Evolutionary conservation across 2,888 invertebrate species (phyloP), one percentile per base, ranked within the genome.

Genomic region (Ethmia dodecea): DNA sequence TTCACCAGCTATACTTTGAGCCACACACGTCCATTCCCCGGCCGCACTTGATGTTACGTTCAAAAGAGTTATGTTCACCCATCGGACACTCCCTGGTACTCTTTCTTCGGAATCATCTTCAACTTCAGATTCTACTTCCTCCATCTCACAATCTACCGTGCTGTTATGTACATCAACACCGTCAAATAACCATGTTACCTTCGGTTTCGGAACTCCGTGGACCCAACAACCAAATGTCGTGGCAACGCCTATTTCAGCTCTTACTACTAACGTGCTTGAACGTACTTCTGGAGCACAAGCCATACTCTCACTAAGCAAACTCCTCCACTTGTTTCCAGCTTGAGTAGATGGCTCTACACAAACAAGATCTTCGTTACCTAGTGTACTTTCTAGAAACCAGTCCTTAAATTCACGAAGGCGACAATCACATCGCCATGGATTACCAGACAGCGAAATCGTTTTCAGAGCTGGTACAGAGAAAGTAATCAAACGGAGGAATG

Each of bases 341-440:
- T 94, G 86, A 30, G 89, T 86, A 3, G 88, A 79, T 1, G 96
- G 96, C 32, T 91, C 91, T 9, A 89, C 89, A 59, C 94, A 94
- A 31, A 89, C 86, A 48, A 95, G 87, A 26, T 93, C 90, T 45
- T 92, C 90, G 8, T 93, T 92, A 42, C 92, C 92, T 33, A 96
- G 86, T 54, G 94, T 94, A 55, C 91, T 92, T 33, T 90, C 88
- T 33, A 95, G 88, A 64, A 95, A 91, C 95, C 96, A 96, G 51
- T 91, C 91, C 39, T 95, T 90, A 55, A 96, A 94, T 39, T 92
- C 92, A 33, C 95, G 89, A 38, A 97, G 75, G 45, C 93, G 90
- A 72, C 97, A 97, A 69, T 97, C 95, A 70, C 97, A 97, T 59
- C 89, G 89, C 96, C 96, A 97, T 3, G 94, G 95, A 72, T 97